These are phyloP conservation scores for Isichthys henryi DNA, from an alignment of 2,113 vertebrate genomes.

Conservation along the genomic window DNA sequence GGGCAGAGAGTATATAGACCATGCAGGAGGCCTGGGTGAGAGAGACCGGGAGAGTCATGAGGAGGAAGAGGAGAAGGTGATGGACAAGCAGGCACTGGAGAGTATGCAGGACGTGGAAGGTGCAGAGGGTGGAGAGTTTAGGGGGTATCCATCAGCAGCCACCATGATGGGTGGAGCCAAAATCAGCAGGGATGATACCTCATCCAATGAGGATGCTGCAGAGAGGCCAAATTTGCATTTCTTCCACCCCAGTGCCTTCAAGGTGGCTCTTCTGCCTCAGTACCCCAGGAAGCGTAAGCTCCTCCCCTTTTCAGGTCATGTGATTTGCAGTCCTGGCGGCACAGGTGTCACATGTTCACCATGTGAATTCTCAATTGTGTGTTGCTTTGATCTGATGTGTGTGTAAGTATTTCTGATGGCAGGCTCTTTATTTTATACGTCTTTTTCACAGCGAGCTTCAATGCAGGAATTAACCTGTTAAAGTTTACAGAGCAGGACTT, in stretches of 20 bases:
- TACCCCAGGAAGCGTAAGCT: constrained; percentile 53
- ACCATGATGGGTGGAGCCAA: background rate
- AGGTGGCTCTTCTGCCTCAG: constrained; percentile 46
- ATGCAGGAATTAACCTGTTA: constrained; percentile 46
- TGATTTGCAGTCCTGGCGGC: background rate
- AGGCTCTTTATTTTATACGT: constrained; percentile 9
- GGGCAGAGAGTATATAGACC: constrained; percentile 31
- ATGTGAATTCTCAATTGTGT: background rate
- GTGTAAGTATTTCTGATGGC: background rate
- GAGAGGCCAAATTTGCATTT: constrained; percentile 15
- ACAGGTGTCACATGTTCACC: background rate
- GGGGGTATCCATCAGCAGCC: background rate
- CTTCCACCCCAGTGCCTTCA: constrained; percentile 37
- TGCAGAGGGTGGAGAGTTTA: background rate
- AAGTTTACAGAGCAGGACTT: constrained; percentile 56
- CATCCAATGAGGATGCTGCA: background rate
- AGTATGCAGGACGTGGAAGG: constrained; percentile 13
- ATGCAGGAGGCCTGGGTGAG: constrained; percentile 20
- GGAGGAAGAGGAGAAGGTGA: constrained; percentile 23
- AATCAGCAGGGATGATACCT: constrained; percentile 12
- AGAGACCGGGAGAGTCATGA: constrained; percentile 32
- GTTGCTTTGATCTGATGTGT: background rate
- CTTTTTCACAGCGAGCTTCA: constrained; percentile 44
- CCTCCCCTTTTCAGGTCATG: background rate
- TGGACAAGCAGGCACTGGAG: background rate